Evolutionary conservation across 2,888 invertebrate genomes (phyloP).

Genomic region (Rotaria socialis): DNA sequence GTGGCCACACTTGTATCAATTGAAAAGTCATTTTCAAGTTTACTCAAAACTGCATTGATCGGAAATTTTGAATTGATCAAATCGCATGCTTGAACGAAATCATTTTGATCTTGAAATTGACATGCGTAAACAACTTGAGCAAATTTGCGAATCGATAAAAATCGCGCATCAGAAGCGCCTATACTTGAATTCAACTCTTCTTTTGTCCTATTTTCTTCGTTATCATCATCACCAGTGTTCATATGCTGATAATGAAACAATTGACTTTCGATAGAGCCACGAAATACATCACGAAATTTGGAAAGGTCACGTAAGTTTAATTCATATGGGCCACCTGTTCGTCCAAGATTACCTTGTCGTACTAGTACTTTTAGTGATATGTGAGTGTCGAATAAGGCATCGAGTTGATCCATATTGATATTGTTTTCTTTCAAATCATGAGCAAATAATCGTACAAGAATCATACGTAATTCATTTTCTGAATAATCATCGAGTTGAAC

Average conservation of each 20-base stretch:
- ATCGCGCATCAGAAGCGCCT: background rate
- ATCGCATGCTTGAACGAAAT: background rate
- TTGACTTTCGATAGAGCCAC: background rate
- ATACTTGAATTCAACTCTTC: background rate
- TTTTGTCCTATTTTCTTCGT: background rate
- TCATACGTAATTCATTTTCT: background rate
- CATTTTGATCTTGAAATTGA: background rate
- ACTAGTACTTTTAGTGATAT: background rate
- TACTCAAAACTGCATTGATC: background rate
- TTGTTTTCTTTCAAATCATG: background rate
- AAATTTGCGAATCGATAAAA: background rate
- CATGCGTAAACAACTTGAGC: background rate
- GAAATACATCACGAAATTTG: constrained; percentile 28
- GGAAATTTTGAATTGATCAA: background rate
- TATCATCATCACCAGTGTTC: background rate
- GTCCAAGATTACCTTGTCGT: background rate
- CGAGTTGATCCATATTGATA: background rate
- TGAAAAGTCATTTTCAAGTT: background rate
- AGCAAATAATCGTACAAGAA: background rate
- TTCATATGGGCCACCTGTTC: background rate
- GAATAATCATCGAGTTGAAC: constrained; percentile 13
- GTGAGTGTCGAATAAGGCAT: background rate
- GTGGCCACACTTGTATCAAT: background rate
- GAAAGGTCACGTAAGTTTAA: background rate
- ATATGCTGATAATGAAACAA: background rate